Evolutionary conservation across 2,113 vertebrate species (phyloP), one percentile per base, ranked within the genome.

Genomic region (Cnemophilus loriae): DNA sequence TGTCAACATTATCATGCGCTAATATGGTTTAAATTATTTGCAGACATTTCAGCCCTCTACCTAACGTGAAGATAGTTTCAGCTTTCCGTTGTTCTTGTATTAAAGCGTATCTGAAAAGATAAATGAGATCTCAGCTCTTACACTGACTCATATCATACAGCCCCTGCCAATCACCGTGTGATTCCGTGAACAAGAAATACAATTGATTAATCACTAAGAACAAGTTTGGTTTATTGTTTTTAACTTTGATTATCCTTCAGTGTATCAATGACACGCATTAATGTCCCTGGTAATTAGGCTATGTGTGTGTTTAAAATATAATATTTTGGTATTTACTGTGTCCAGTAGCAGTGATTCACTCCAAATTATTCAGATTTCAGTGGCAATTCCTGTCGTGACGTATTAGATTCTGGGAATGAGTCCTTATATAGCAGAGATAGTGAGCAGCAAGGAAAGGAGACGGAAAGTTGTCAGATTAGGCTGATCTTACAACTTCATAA

Each of bases 21-120:
- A 87, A 93, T 89, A 90, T 7, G 49, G 41, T 84, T 95, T 92
- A 94, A 88, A 96, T 93, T 96, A 94, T 96, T 81, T 94, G 88
- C 86, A 90, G 83, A 57, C n/a, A 9, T 92, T 92, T 92, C 46
- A 50, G 41, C 76, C 73, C 57, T 93, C 80, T 84, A 79, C 83
- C 84, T 93, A 92, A 89, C 5, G 5, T 64, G 80, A 41, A 92
- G 76, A 78, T 84, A 89, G 69, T 69, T 94, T 68, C 80, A 84
- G 65, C 69, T 94, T 89, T 90, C 64, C 13, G 10, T 52, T 92
- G 35, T 71, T 87, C 61, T 78, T 53, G 22, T 37, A 33, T 70
- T 71, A 64, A 52, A 90, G 49, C 1, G 3, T 46, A 75, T 75
- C 53, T 84, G 52, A 78, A 90, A 68, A 90, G 86, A 89, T 53